Evolutionary conservation across 1,140 invertebrate genomes (phyloP), one percentile per base, ranked within the genome.

Genomic region (Drosophila kohkoa): DNA sequence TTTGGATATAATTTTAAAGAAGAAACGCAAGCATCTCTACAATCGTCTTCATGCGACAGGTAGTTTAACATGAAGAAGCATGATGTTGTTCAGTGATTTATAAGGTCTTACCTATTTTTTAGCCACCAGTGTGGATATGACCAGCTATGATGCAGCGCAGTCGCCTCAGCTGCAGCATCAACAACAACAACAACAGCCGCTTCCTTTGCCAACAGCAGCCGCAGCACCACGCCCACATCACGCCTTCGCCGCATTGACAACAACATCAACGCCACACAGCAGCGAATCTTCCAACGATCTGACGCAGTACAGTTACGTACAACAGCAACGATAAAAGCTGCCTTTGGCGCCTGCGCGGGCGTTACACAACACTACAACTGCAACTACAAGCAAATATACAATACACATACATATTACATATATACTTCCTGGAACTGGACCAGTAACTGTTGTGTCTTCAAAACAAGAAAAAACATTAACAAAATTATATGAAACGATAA

Each of bases 381-480:
- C 2, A 49, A 64, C 35, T 54, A 59, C 15, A 71, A 11, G 67
- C 49, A 58, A 25, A 20, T 57, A 16, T 20, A 54, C 32, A 63
- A 10, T 32, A 35, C 54, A 71, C 41, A 55, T 45, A 70, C 59
- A 74, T 51, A 51, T 46, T 62, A 73, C 46, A 52, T 66, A 73
- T 63, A 65, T 65, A 92, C 88, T 92, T 92, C 86, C 89, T 92
- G 91, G 91, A 92, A 92, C 81, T 92, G 91, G 91, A 92, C 91
- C 91, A 92, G 91, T 88, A 92, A 92, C 91, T 92, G 91, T 92
- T 92, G 91, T 92, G 91, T 92, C 91, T 92, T 92, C 79, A 77
- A 89, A 90, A 86, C 58, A 63, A 52, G 68, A 57, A 67, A 63
- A 71, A 80, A 86, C 65, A 63, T 74, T 68, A 69, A 62, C 67